phyloP scores from a whole-genome alignment of 2,888 invertebrate species.

The Asteroscopus sphinx region DNA sequence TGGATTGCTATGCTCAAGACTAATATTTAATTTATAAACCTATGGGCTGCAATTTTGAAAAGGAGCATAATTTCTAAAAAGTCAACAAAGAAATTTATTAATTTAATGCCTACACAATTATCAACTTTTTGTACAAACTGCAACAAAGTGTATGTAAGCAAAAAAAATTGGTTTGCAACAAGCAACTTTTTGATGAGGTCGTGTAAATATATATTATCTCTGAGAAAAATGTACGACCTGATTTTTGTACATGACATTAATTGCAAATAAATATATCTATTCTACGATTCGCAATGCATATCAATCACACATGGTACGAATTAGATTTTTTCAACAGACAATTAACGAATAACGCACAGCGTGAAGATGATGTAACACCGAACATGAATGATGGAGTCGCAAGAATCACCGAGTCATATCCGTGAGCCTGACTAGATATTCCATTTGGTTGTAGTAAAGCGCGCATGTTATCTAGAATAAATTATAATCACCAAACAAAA shows the following conservation, averaged over 20 bases:
- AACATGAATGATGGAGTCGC: neutral
- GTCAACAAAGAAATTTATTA: neutral
- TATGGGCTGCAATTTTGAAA: neutral
- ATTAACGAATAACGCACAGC: conserved; percentile 10
- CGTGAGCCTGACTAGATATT: neutral
- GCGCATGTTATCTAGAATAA: conserved; percentile 22
- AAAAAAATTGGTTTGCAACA: neutral
- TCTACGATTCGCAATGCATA: neutral
- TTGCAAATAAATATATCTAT: too few relatives aligned
- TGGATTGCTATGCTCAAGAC: too few relatives aligned
- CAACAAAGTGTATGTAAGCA: neutral
- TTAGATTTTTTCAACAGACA: neutral
- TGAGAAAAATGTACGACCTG: too few relatives aligned
- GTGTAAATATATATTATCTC: too few relatives aligned
- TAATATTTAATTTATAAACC: too few relatives aligned
- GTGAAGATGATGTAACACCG: conserved; percentile 12
- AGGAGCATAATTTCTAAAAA: neutral
- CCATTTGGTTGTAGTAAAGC: conserved; percentile 3
- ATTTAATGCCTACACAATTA: neutral
- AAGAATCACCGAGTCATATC: neutral
- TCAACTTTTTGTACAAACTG: neutral
- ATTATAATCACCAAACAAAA: conserved; percentile 21
- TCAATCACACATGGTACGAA: neutral
- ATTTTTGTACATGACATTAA: too few relatives aligned
- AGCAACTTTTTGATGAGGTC: conserved; percentile 1